A percentile compares a stretch with the other conserved stretches of the same genome.
These are phyloP conservation scores for Sciurus carolinensis DNA, from an alignment of 2,797 vertebrate genomes.

Conservation along the genomic window DNA sequence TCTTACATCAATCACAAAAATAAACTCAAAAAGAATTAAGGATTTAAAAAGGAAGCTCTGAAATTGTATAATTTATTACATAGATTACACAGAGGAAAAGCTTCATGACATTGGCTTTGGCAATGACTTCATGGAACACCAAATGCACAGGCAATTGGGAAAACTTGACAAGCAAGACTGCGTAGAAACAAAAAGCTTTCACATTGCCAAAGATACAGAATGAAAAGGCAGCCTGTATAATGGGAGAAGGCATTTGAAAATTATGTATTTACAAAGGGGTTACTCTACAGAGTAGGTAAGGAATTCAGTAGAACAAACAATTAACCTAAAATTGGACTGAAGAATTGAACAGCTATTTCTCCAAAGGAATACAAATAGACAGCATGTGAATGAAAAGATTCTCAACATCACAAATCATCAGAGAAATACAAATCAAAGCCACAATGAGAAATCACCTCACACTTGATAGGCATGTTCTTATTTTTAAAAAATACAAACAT, in stretches of 20 bases:
- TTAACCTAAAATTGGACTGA: neutral
- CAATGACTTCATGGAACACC: no score
- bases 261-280: no score
- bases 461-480: neutral
- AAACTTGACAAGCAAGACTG: neutral
- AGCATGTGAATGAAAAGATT: no score
- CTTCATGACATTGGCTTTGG: neutral
- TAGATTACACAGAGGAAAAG: neutral
- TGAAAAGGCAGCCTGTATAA: no score
- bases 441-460: neutral
- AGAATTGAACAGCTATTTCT: neutral
- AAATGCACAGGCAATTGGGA: neutral
- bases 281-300: no score
- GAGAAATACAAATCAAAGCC: neutral
- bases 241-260: neutral
- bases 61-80: neutral
- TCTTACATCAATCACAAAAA: neutral
- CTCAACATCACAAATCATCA: neutral
- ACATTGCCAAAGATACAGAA: no score
- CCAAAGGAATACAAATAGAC: no score
- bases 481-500: neutral
- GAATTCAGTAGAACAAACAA: neutral
- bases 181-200: neutral
- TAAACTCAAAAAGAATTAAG: no score
- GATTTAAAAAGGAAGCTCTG: neutral